Conservation (phyloP, 1,140 invertebrate species). For the Tetragnatha versicolor region DNA sequence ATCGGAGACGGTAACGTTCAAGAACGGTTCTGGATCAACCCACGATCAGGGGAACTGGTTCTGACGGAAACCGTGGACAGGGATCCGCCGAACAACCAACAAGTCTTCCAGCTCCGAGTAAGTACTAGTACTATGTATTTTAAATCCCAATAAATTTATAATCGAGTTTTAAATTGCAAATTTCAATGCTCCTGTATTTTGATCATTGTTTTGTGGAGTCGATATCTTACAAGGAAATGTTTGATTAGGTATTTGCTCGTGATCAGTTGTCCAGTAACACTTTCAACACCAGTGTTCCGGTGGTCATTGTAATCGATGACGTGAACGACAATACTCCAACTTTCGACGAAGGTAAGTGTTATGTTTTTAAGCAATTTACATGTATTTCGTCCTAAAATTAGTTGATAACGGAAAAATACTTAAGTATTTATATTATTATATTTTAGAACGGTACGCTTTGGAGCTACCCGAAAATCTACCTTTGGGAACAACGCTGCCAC, state of each 20-base stretch:
- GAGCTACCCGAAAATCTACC: slow-evolving; percentile 60
- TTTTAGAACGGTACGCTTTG: slow-evolving; percentile 57
- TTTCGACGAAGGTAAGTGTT: slow-evolving; percentile 61
- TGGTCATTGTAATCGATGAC: slow-evolving; percentile 63
- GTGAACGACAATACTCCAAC: slow-evolving; percentile 67
- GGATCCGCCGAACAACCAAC: slow-evolving; percentile 59
- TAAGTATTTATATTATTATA: too few species aligned
- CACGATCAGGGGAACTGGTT: slow-evolving; percentile 62
- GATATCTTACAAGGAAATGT: slow-evolving; percentile 1
- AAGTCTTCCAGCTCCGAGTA: slow-evolving; percentile 58
- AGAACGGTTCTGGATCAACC: slow-evolving; percentile 63
- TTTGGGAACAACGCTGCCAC: slow-evolving; percentile 58
- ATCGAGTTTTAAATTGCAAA: too few species aligned
- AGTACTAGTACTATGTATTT: not conserved
- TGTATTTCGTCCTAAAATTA: not conserved
- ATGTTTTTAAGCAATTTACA: not conserved
- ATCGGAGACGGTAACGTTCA: slow-evolving; percentile 52
- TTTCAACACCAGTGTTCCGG: slow-evolving; percentile 62
- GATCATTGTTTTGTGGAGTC: too few species aligned
- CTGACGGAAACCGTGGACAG: slow-evolving; percentile 60
- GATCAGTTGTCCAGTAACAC: slow-evolving; percentile 59
- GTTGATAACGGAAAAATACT: too few species aligned
- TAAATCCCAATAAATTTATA: too few species aligned
- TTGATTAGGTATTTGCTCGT: slow-evolving; percentile 56
- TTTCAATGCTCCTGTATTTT: too few species aligned